These are phyloP conservation scores for Ahaetulla prasina DNA, from an alignment of 2,113 vertebrate genomes.

Conservation along the genomic window DNA sequence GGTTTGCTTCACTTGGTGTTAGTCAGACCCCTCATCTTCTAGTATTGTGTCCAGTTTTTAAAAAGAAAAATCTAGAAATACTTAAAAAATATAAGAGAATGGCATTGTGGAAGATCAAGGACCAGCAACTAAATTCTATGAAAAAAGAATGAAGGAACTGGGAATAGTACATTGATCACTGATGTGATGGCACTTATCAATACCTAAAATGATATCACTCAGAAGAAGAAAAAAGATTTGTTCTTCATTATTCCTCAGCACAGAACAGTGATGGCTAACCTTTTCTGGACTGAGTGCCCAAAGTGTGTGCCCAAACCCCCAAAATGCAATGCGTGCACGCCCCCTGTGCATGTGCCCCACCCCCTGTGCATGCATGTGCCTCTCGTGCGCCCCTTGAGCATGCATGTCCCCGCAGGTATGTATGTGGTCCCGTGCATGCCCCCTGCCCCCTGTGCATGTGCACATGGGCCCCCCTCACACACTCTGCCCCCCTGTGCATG, in stretches of 20 bases:
- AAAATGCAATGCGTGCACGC: too few relatives aligned
- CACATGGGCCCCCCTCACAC: too few relatives aligned
- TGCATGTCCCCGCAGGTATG: too few relatives aligned
- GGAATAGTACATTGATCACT: background rate
- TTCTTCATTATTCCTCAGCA: background rate
- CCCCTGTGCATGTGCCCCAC: too few relatives aligned
- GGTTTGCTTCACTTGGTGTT: background rate
- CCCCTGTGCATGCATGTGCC: too few relatives aligned
- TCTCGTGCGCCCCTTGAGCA: too few relatives aligned
- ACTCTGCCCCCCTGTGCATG: too few relatives aligned
- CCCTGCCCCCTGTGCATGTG: too few relatives aligned
- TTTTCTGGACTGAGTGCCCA: too few relatives aligned
- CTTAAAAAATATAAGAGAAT: background rate
- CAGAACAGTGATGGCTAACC: background rate
- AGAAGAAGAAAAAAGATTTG: background rate
- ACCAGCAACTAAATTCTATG: background rate
- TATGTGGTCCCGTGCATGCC: too few relatives aligned
- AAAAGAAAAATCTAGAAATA: background rate
- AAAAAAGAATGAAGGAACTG: background rate
- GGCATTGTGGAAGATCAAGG: background rate
- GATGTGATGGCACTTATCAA: background rate
- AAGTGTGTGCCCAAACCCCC: too few relatives aligned
- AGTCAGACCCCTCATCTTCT: background rate
- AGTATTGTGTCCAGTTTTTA: background rate
- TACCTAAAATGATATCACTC: background rate